These are phyloP conservation scores for Ips typographus DNA, from an alignment of 1,140 invertebrate species.

Conservation along the genomic window DNA sequence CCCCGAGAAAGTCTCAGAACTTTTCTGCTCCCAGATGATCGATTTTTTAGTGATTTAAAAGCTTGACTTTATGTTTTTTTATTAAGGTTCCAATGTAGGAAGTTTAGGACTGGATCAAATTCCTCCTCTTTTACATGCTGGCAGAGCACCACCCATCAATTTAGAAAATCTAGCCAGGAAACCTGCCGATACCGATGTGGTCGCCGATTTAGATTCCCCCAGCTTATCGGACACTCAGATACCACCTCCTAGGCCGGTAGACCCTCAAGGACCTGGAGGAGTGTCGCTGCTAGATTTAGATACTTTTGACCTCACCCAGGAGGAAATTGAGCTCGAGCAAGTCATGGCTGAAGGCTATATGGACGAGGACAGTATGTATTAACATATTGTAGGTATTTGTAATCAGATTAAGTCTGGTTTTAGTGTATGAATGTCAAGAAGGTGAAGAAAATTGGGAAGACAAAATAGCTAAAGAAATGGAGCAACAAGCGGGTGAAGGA, in stretches of 20 bases:
- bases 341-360: constrained; percentile 33
- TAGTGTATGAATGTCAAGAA: constrained; percentile 34
- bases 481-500: constrained; percentile 17
- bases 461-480: constrained; percentile 16
- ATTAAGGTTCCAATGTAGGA: constrained; percentile 52
- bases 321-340: constrained; percentile 53
- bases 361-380: constrained; percentile 41
- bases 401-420: too few species aligned
- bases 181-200: constrained; percentile 36
- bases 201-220: constrained; percentile 49
- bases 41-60: too few species aligned
- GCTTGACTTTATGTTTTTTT: background rate
- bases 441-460: constrained; percentile 25
- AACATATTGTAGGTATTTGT: too few species aligned
- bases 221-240: constrained; percentile 51
- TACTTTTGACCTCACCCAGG: constrained; percentile 52
- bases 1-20: too few species aligned
- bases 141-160: constrained; percentile 39
- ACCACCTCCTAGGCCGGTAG: constrained; percentile 54
- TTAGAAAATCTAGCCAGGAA: constrained; percentile 40
- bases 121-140: constrained; percentile 51
- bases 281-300: constrained; percentile 45
- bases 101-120: constrained; percentile 56
- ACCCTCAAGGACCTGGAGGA: constrained; percentile 52
- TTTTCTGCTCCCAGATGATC: too few species aligned